phyloP scores from a whole-genome alignment of 2,797 vertebrate genomes.

The Crocodylus rhombifer region DNA sequence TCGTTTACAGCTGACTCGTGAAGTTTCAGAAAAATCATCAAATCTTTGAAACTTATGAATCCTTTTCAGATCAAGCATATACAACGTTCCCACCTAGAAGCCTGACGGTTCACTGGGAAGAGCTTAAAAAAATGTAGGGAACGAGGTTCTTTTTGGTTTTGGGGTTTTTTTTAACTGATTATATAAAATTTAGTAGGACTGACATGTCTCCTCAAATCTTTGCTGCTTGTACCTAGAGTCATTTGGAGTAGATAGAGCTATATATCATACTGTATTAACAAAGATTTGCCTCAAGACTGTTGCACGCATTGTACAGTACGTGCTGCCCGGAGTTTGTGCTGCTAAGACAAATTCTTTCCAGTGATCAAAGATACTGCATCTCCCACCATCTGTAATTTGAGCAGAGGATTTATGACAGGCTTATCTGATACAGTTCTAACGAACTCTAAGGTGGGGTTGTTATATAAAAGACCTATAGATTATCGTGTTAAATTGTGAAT shows the following conservation, averaged over 20 bases:
- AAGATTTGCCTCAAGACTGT: slow-evolving; percentile 14
- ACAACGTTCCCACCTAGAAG: not conserved
- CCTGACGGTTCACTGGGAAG: not conserved
- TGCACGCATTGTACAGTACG: not conserved
- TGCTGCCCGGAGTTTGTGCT: not conserved
- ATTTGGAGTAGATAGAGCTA: too few relatives aligned
- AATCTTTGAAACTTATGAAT: not conserved
- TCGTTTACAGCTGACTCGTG: not conserved
- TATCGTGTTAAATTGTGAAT: not conserved
- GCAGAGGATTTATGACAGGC: not conserved
- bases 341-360: slow-evolving; percentile 15
- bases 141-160: too few relatives aligned
- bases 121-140: not conserved
- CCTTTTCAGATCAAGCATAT: not conserved
- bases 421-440: not conserved
- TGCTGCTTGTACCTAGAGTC: not conserved
- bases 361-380: slow-evolving; percentile 23
- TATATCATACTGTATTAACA: slow-evolving; percentile 19
- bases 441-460: not conserved
- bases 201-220: slow-evolving; percentile 4
- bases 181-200: not conserved
- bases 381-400: slow-evolving; percentile 4
- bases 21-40: not conserved
- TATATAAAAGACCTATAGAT: not conserved
- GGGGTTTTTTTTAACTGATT: not conserved